Evolutionary conservation across 2,888 invertebrate genomes (phyloP).

Genomic region (Trissolcus japonicus): DNA sequence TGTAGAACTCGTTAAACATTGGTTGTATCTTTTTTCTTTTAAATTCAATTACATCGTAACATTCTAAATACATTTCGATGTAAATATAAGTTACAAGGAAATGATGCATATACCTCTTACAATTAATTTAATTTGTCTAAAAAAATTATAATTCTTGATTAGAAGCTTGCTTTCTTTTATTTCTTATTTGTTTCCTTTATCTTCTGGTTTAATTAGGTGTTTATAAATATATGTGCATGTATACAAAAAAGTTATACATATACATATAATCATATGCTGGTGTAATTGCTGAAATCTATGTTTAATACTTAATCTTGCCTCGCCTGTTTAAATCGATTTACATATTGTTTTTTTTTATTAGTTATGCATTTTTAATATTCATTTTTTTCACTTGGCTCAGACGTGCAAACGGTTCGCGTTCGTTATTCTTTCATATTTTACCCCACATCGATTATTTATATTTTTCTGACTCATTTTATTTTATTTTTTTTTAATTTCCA

Average conservation of each 20-base stretch:
- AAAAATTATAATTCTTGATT: slow-evolving; percentile 57
- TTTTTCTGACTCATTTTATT: slow-evolving; percentile 21
- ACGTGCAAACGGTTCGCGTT: slow-evolving; percentile 51
- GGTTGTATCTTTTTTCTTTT: slow-evolving; percentile 34
- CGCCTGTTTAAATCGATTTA: slow-evolving; percentile 45
- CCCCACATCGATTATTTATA: slow-evolving; percentile 11
- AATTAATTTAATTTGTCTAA: slow-evolving; percentile 53
- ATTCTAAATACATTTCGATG: slow-evolving; percentile 59
- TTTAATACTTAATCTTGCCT: slow-evolving; percentile 52
- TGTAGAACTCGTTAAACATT: slow-evolving; percentile 41
- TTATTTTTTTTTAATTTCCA: slow-evolving; percentile 1
- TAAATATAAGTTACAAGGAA: slow-evolving; percentile 59
- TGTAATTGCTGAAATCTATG: slow-evolving; percentile 56
- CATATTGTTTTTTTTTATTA: slow-evolving; percentile 38
- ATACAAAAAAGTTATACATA: slow-evolving; percentile 56
- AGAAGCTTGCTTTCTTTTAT: slow-evolving; percentile 43
- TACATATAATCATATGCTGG: slow-evolving; percentile 56
- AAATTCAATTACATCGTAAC: slow-evolving; percentile 56
- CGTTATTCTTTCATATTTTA: slow-evolving; percentile 18
- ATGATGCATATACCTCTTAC: slow-evolving; percentile 48
- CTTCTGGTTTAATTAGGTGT: slow-evolving; percentile 44
- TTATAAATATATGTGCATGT: slow-evolving; percentile 56
- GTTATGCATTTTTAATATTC: slow-evolving; percentile 44
- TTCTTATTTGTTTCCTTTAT: slow-evolving; percentile 38
- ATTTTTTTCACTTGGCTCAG: slow-evolving; percentile 51